These are phyloP conservation scores for Diarsia dahlii DNA, from an alignment of 2,888 invertebrate genomes.

Conservation along the genomic window DNA sequence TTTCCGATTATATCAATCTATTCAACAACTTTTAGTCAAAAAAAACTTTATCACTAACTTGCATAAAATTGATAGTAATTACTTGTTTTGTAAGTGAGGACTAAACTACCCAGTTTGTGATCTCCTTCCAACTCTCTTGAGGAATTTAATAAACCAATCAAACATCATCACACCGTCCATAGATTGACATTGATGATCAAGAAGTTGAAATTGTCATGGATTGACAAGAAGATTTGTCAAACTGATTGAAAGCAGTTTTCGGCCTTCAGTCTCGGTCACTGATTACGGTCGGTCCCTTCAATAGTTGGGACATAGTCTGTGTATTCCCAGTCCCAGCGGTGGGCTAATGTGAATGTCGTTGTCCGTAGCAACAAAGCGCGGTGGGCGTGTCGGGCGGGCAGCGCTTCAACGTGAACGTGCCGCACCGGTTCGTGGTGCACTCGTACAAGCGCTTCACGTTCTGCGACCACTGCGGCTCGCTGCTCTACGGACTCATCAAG, in stretches of 20 bases:
- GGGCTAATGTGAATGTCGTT: neutral
- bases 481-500: too few species aligned
- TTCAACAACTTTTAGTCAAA: neutral
- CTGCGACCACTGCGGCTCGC: too few species aligned
- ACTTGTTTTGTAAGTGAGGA: neutral
- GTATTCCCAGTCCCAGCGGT: neutral
- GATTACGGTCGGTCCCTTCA: neutral
- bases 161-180: neutral
- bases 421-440: slow-evolving; percentile 97
- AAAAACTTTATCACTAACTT: neutral
- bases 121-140: neutral
- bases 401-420: slow-evolving; percentile 99
- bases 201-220: neutral
- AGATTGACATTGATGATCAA: neutral
- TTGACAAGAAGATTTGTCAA: neutral
- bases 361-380: slow-evolving; percentile 79
- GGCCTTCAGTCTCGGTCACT: neutral
- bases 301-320: neutral
- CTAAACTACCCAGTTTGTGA: neutral
- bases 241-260: neutral
- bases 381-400: slow-evolving; percentile 92
- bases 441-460: too few species aligned
- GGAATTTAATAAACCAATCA: neutral
- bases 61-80: neutral
- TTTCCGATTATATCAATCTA: neutral